Percentiles rank a stretch among this genome's conserved stretches.
These are phyloP conservation scores for Prorops nasuta DNA, from an alignment of 1,140 invertebrate genomes.

Conservation along the genomic window DNA sequence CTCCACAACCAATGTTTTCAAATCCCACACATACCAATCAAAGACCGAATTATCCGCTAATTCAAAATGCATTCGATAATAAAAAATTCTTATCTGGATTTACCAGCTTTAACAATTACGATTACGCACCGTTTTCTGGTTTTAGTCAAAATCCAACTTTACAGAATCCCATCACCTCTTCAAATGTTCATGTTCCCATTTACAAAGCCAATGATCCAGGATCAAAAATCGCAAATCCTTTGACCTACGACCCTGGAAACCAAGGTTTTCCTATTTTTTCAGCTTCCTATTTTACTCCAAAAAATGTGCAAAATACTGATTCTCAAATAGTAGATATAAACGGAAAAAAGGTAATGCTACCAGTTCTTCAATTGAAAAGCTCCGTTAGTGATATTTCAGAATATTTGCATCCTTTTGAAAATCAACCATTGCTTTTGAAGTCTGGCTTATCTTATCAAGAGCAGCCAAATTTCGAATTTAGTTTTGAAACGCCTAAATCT, in stretches of 20 bases:
- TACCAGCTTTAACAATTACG: no score
- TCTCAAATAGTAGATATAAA: constrained; percentile 10
- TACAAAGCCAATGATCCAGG: constrained; percentile 7
- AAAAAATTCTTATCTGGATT: no score
- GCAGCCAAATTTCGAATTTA: constrained; percentile 24
- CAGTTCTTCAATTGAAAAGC: constrained; percentile 25
- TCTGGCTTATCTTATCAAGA: constrained; percentile 22
- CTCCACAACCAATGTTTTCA: no score
- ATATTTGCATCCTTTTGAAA: constrained; percentile 21
- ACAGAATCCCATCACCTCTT: not conserved
- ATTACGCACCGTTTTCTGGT: not conserved
- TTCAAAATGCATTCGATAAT: no score
- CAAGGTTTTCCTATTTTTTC: no score
- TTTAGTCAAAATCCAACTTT: no score
- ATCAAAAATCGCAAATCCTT: no score
- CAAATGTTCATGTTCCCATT: constrained; percentile 6
- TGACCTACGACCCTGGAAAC: no score
- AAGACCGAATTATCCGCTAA: no score
- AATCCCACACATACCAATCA: no score
- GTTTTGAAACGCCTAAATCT: constrained; percentile 12
- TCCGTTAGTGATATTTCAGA: constrained; percentile 13
- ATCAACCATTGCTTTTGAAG: constrained; percentile 28
- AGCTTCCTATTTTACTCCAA: no score
- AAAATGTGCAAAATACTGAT: no score
- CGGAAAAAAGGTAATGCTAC: constrained; percentile 18